Evolutionary conservation across 2,888 invertebrate genomes (phyloP), one percentile per base, ranked within the genome.

Genomic region (Acanthoscelides obtectus): DNA sequence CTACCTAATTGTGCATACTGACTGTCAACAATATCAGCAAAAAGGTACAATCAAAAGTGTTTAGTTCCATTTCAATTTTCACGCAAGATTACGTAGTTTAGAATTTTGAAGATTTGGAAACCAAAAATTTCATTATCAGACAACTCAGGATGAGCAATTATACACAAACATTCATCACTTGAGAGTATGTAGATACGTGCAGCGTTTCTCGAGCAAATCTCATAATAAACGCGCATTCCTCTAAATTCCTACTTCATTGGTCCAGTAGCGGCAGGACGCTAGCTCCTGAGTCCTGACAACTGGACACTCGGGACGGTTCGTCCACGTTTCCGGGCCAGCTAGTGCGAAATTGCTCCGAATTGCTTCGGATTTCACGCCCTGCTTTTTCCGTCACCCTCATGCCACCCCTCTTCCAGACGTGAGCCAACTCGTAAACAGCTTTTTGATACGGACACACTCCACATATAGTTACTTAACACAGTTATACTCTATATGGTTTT

Each of bases 311-410:
- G n/a, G n/a, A n/a, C n/a, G n/a, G n/a, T n/a, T n/a, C n/a, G n/a
- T n/a, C 45, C 45, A 45, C 45, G 45, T 45, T 72, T 73, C 74
- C 72, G 72, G 77, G 77, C 78, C 70, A 70, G 69, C 67, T 70
- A 71, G 70, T 73, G 71, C 25, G 64, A 68, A 69, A 72, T 45
- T 72, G 71, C 72, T 71, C 12, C 12, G 45, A 45, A 45, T 45
- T 45, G 45, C 45, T 12, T 45, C 45, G 45, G 45, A 45, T 45
- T 45, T 45, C 45, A 45, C 45, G 45, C 45, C 45, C 45, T 17
- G 45, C 45, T 45, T 45, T 45, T 45, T 45, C 45, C 12, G 12
- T 12, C 45, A n/a, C n/a, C 12, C 45, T 12, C 45, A 45, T 45
- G 45, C 45, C 17, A 12, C 3, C 45, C 17, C 45, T 45, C 45